Conservation (phyloP, 64 coral and sea anemone species). For the Pachyseris speciosa region DNA sequence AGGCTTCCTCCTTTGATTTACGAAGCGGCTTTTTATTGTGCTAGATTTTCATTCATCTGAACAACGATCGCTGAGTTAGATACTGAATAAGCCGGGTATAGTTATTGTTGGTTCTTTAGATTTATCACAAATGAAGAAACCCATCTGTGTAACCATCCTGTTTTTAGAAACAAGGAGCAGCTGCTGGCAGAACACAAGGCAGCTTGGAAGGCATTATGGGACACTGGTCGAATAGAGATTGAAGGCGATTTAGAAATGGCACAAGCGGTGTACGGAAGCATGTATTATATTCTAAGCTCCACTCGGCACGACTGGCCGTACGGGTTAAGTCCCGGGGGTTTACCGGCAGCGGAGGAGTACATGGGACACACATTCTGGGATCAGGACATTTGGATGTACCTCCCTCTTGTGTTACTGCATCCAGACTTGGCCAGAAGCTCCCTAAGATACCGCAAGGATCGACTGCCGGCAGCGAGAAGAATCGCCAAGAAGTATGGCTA, state of each 20-base stretch:
- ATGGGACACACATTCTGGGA: slow-evolving; percentile 89
- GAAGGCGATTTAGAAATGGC: slow-evolving; percentile 69
- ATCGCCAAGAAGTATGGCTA: slow-evolving; percentile 72
- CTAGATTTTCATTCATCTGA: no score
- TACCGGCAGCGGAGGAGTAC: slow-evolving; percentile 76
- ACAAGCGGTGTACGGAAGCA: slow-evolving; percentile 61
- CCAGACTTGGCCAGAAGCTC: slow-evolving; percentile 62
- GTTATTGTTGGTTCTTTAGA: no score
- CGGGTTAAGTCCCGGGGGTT: slow-evolving; percentile 72
- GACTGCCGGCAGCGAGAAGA: slow-evolving; percentile 67
- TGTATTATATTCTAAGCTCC: slow-evolving; percentile 77
- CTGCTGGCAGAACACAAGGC: slow-evolving; percentile 52
- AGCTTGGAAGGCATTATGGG: slow-evolving; percentile 74
- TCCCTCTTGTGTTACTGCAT: slow-evolving; percentile 52
- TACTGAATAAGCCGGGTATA: no score
- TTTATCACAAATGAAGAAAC: no score
- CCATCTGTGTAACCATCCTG: not conserved
- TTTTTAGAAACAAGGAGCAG: slow-evolving; percentile 15
- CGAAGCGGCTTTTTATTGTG: no score
- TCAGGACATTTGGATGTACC: slow-evolving; percentile 88
- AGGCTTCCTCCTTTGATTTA: no score
- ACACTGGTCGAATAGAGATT: slow-evolving; percentile 44
- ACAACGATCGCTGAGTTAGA: no score
- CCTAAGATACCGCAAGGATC: slow-evolving; percentile 58
- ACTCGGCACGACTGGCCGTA: slow-evolving; percentile 69